phyloP scores from a whole-genome alignment of 2,888 invertebrate genomes.

The Autographa gamma region DNA sequence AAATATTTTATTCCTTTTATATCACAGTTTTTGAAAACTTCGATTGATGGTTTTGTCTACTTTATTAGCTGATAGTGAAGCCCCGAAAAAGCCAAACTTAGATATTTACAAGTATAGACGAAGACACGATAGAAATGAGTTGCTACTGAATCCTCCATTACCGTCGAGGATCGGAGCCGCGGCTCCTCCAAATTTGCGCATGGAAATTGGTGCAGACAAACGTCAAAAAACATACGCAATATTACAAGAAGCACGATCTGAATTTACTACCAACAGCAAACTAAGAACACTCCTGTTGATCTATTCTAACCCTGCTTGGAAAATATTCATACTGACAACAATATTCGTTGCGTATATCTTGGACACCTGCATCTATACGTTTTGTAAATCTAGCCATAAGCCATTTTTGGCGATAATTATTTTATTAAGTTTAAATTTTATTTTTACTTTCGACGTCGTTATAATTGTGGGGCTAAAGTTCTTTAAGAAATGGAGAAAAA shows the following conservation, averaged over 20 bases:
- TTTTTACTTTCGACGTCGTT: slow-evolving; percentile 77
- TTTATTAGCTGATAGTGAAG: slow-evolving; percentile 51
- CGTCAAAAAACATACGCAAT: slow-evolving; percentile 78
- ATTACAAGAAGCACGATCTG: slow-evolving; percentile 78
- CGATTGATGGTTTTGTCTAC: neutral
- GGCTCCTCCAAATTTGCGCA: slow-evolving; percentile 56
- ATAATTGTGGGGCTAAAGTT: slow-evolving; percentile 80
- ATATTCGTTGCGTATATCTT: slow-evolving; percentile 78
- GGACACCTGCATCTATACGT: slow-evolving; percentile 81
- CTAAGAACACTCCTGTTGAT: slow-evolving; percentile 76
- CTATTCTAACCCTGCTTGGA: slow-evolving; percentile 80
- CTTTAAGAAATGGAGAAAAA: slow-evolving; percentile 82
- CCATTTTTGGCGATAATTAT: slow-evolving; percentile 73
- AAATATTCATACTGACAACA: slow-evolving; percentile 74
- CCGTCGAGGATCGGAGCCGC: slow-evolving; percentile 1
- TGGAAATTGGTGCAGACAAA: slow-evolving; percentile 68
- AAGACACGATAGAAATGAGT: slow-evolving; percentile 62
- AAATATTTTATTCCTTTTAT: neutral
- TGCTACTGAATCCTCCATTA: neutral
- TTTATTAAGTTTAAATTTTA: slow-evolving; percentile 73
- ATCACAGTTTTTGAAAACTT: neutral
- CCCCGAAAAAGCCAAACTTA: slow-evolving; percentile 57
- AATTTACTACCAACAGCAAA: slow-evolving; percentile 74
- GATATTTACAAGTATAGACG: slow-evolving; percentile 78
- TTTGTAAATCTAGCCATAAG: slow-evolving; percentile 66